A percentile compares a stretch with the other conserved stretches of the same genome.
Evolutionary conservation across 2,797 vertebrate species (phyloP).

Genomic region (Pelodytes ibericus): DNA sequence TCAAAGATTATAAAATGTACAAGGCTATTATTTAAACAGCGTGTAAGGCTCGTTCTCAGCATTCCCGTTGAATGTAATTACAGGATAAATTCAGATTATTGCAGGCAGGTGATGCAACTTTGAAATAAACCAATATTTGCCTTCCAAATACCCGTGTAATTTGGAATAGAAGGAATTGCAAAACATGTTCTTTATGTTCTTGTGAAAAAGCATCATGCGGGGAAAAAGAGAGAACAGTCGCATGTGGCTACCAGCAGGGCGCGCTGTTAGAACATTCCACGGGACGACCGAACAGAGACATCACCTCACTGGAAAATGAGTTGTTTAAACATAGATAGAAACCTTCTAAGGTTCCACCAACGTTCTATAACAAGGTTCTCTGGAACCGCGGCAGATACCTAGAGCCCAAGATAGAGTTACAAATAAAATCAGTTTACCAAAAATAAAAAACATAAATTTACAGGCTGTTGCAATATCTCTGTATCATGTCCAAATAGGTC

Average conservation of each 20-base stretch:
- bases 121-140: background rate
- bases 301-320: slow-evolving; percentile 11
- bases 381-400: slow-evolving; percentile 15
- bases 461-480: no score
- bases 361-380: slow-evolving; percentile 3
- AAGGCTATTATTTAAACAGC: background rate
- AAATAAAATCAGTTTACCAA: no score
- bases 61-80: background rate
- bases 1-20: background rate
- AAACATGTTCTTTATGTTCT: background rate
- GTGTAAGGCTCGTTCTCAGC: background rate
- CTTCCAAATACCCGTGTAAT: background rate
- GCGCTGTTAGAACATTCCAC: slow-evolving; percentile 10
- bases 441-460: no score
- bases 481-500: no score
- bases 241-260: slow-evolving; percentile 15
- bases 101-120: background rate
- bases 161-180: background rate
- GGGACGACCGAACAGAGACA: background rate
- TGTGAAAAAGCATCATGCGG: background rate
- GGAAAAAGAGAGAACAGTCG: background rate
- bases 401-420: background rate
- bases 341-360: background rate
- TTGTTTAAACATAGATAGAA: background rate
- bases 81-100: background rate